Evolutionary conservation across 2,113 vertebrate genomes (phyloP).

Genomic region (Elephas maximus): DNA sequence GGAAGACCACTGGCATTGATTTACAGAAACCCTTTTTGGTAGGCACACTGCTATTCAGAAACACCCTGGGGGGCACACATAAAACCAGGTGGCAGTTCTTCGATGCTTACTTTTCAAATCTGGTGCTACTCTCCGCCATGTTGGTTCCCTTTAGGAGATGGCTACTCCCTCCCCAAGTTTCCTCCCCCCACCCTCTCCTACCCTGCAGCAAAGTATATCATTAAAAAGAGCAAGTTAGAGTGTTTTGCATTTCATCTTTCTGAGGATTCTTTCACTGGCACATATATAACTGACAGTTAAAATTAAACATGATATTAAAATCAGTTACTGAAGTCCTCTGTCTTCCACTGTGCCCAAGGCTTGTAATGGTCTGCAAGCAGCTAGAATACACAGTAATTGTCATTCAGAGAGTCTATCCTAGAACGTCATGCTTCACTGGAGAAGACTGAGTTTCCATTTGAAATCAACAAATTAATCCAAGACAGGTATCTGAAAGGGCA

Average conservation of each 20-base stretch:
- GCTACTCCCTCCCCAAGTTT: conserved; percentile 67
- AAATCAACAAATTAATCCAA: conserved; percentile 98
- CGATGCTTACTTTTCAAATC: conserved; percentile 81
- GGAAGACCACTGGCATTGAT: conserved; percentile 34
- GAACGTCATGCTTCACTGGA: conserved; percentile 97
- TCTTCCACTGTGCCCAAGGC: conserved; percentile 91
- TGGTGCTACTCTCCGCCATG: conserved; percentile 75
- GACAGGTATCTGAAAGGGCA: conserved; percentile 97
- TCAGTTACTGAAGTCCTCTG: conserved; percentile 93
- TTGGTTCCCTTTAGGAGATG: conserved; percentile 84
- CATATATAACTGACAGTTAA: conserved; percentile 93
- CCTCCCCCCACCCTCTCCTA: conserved; percentile 44
- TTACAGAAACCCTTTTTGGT: not conserved
- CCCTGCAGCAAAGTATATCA: conserved; percentile 90
- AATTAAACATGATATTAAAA: conserved; percentile 95
- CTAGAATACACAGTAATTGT: conserved; percentile 95
- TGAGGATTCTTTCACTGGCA: conserved; percentile 90
- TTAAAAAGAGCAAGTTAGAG: conserved; percentile 93
- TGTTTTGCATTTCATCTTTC: conserved; percentile 93
- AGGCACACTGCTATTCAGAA: conserved; percentile 26
- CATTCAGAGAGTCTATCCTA: conserved; percentile 95
- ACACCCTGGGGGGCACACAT: conserved; percentile 50
- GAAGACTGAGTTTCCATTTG: conserved; percentile 97
- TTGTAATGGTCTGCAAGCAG: conserved; percentile 92
- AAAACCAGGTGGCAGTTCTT: conserved; percentile 72